A percentile compares a stretch with the other conserved stretches of the same genome.
Conservation (phyloP, 1,140 invertebrate genomes). For the Trinorchestia longiramus region DNA sequence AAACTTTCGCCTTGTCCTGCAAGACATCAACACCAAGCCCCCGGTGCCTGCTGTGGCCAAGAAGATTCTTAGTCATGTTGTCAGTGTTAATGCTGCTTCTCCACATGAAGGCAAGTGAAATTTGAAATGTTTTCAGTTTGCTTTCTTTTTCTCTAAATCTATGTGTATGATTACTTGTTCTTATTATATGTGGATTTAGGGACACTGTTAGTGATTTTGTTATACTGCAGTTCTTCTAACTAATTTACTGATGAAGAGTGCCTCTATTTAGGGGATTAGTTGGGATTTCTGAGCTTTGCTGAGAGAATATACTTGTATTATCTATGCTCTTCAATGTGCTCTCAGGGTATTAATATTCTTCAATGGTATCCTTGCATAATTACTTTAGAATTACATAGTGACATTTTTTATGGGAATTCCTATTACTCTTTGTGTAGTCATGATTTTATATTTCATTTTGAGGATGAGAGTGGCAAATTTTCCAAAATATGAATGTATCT, state of each 20-base stretch:
- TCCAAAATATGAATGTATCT: neutral
- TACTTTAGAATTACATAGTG: neutral
- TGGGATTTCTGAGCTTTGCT: neutral
- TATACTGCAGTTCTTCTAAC: neutral
- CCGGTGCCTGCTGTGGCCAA: conserved; percentile 85
- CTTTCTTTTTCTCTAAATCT: neutral
- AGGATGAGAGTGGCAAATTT: neutral
- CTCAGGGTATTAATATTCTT: too few relatives aligned
- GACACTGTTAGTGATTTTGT: neutral
- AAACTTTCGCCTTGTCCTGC: conserved; percentile 84
- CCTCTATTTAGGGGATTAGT: neutral
- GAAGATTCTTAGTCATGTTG: conserved; percentile 89
- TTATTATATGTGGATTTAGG: neutral
- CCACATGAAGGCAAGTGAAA: conserved; percentile 75
- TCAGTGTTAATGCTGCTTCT: conserved; percentile 76
- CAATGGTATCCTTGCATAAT: neutral
- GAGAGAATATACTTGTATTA: neutral
- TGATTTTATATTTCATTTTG: neutral
- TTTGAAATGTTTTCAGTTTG: neutral
- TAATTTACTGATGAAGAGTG: neutral
- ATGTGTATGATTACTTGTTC: neutral
- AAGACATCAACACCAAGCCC: conserved; percentile 84
- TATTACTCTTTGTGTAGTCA: neutral
- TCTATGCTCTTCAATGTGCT: neutral
- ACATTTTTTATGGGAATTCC: neutral